Conservation (phyloP, 2,888 invertebrate species). For the Pterostichus madidus region DNA sequence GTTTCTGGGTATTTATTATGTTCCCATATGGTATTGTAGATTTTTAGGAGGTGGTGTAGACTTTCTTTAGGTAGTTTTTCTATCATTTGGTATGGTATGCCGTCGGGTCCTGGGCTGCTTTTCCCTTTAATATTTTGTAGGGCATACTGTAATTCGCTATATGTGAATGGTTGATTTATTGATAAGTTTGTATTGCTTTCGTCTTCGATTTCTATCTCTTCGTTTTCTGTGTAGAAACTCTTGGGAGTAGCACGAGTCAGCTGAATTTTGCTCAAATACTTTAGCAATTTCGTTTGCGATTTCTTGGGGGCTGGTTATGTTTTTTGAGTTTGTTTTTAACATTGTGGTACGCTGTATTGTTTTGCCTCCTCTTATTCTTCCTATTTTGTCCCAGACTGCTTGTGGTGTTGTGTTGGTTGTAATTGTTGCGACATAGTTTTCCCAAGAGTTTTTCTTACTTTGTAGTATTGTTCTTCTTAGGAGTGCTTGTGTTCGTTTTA, state of each 20-base stretch:
- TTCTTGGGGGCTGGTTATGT: background rate
- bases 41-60: conserved; percentile 14
- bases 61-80: background rate
- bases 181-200: background rate
- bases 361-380: conserved; percentile 12
- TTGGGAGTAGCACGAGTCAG: background rate
- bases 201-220: background rate
- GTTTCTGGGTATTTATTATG: conserved; percentile 4
- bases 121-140: conserved; percentile 4
- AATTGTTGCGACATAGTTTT: background rate
- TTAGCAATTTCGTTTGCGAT: conserved; percentile 12
- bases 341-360: conserved; percentile 7
- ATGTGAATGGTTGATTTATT: conserved; percentile 20
- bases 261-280: background rate
- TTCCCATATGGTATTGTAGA: conserved; percentile 22
- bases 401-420: background rate
- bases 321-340: background rate
- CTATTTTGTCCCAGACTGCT: conserved; percentile 15
- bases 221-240: background rate
- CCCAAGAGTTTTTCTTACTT: conserved; percentile 15
- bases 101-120: background rate
- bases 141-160: background rate
- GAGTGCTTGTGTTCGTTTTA: background rate
- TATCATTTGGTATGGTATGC: conserved; percentile 28
- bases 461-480: conserved; percentile 30